Conservation (phyloP, 2,113 vertebrate genomes). For the Triplophysa tibetana region DNA sequence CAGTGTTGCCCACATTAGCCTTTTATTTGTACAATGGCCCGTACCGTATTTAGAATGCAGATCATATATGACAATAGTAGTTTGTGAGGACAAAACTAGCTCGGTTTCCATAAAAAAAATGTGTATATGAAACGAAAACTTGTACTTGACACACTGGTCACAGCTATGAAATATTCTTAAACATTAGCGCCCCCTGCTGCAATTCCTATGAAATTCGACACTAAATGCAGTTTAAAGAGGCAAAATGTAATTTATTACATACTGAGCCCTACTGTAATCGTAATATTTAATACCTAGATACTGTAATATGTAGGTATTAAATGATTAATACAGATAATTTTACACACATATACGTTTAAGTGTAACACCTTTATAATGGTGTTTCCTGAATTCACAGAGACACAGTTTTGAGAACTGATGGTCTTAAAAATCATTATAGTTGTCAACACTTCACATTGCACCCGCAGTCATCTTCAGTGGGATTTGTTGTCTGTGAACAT, state of each 20-base stretch:
- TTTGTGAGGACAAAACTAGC: background rate
- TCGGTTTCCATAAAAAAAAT: background rate
- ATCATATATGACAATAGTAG: too few relatives aligned
- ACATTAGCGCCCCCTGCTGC: slow-evolving; percentile 41
- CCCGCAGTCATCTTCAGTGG: background rate
- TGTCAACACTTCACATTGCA: background rate
- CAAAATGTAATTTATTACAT: slow-evolving; percentile 51
- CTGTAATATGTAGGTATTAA: background rate
- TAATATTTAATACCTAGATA: too few relatives aligned
- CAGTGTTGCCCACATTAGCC: too few relatives aligned
- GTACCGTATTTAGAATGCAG: too few relatives aligned
- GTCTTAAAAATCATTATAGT: background rate
- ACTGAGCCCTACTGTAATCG: background rate
- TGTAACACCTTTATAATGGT: background rate
- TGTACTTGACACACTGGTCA: background rate
- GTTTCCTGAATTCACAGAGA: background rate
- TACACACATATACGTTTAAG: background rate
- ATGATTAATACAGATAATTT: background rate
- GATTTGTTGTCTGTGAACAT: background rate
- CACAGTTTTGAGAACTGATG: background rate
- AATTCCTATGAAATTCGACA: background rate
- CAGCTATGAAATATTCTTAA: background rate
- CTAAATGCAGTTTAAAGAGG: slow-evolving; percentile 27
- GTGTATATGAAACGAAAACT: background rate
- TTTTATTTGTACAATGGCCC: too few relatives aligned